These are phyloP conservation scores for Oreochromis tanganicae DNA, from an alignment of 2,113 vertebrate genomes.

Conservation along the genomic window DNA sequence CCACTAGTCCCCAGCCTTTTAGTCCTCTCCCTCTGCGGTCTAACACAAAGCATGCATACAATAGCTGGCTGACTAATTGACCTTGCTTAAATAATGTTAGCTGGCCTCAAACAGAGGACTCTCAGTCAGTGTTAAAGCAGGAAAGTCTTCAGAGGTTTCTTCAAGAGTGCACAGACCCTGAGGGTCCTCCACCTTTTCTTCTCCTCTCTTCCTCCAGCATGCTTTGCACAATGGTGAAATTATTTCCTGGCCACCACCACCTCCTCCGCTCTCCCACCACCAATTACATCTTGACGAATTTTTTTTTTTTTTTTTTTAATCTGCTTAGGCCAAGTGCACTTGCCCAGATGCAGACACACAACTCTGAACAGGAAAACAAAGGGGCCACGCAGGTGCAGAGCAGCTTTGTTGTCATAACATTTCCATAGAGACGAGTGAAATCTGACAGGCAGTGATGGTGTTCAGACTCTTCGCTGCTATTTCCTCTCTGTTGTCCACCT, in stretches of 20 bases:
- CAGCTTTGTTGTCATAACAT: slow-evolving; percentile 59
- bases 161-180: slow-evolving; percentile 14
- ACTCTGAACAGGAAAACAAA: background rate
- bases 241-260: slow-evolving; percentile 29
- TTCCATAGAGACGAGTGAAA: slow-evolving; percentile 40
- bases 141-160: slow-evolving; percentile 20
- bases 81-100: slow-evolving; percentile 55
- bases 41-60: slow-evolving; percentile 39
- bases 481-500: background rate
- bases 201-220: slow-evolving; percentile 3
- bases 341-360: background rate
- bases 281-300: slow-evolving; percentile 49
- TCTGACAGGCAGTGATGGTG: slow-evolving; percentile 14
- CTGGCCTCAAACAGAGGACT: slow-evolving; percentile 25
- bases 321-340: slow-evolving; percentile 44
- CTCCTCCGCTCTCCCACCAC: slow-evolving; percentile 19
- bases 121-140: slow-evolving; percentile 12
- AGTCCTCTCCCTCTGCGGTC: background rate
- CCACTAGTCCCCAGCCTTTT: background rate
- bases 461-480: background rate
- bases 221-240: slow-evolving; percentile 32
- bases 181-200: slow-evolving; percentile 55
- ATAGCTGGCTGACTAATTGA: slow-evolving; percentile 56
- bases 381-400: slow-evolving; percentile 45
- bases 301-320: slow-evolving; percentile 52